phyloP scores from a whole-genome alignment of 2,797 vertebrate genomes.

The Peromyscus melanophrys region DNA sequence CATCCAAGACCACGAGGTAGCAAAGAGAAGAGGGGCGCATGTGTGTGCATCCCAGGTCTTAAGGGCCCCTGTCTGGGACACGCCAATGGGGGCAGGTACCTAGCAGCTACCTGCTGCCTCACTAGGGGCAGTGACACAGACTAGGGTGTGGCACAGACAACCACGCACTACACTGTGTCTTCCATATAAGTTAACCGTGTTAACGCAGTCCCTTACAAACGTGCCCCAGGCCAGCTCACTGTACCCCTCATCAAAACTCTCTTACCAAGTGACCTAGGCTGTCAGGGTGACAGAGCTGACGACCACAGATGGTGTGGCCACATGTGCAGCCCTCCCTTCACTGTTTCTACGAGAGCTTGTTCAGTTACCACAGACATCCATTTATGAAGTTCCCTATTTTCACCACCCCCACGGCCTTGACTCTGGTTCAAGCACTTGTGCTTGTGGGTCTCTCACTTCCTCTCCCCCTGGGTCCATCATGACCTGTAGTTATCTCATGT shows the following conservation, averaged over 20 bases:
- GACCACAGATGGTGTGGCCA: background rate
- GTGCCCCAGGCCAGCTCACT: background rate
- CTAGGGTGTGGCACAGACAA: too few species aligned
- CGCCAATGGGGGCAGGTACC: too few species aligned
- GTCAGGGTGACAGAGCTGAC: background rate
- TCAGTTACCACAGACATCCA: background rate
- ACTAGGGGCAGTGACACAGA: too few species aligned
- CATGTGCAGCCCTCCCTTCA: background rate
- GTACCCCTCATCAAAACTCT: background rate
- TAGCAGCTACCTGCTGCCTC: too few species aligned
- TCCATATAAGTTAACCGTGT: background rate
- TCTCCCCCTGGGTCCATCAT: background rate
- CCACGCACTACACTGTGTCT: background rate
- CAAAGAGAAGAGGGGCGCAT: too few species aligned
- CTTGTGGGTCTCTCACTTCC: too few species aligned
- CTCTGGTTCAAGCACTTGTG: background rate
- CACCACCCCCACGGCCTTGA: background rate
- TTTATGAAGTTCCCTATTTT: background rate
- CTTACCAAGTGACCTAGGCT: background rate
- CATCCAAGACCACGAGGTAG: too few species aligned
- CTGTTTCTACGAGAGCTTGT: background rate
- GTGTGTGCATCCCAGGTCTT: too few species aligned
- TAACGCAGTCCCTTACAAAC: background rate
- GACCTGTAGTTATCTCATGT: background rate
- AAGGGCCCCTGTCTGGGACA: too few species aligned